Evolutionary conservation across 2,113 vertebrate genomes (phyloP).

Genomic region (Melierax canorus): DNA sequence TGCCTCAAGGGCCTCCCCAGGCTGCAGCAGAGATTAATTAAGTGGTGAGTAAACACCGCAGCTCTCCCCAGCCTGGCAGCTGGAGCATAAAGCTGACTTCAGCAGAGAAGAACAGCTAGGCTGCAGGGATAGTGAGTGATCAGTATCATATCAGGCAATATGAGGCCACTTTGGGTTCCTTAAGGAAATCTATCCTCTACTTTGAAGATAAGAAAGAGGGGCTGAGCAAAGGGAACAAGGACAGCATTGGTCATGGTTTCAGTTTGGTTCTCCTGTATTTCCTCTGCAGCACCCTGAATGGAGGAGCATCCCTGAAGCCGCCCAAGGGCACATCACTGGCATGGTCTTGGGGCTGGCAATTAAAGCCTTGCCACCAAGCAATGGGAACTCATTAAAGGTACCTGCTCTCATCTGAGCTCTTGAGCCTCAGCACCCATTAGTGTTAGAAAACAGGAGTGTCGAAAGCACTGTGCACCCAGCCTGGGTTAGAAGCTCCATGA

Average conservation of each 20-base stretch:
- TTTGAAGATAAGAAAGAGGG: not conserved
- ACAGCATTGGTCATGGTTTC: not conserved
- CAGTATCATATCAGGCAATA: not conserved
- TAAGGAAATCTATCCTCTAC: not conserved
- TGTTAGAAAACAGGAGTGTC: not conserved
- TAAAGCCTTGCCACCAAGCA: not conserved
- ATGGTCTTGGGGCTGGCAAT: not conserved
- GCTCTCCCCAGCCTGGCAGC: not conserved
- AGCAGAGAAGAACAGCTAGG: not conserved
- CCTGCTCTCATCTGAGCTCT: not conserved
- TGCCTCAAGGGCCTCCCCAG: not conserved
- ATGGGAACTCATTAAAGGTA: not conserved
- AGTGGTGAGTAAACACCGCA: not conserved
- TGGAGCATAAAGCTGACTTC: not conserved
- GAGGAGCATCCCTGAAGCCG: not conserved
- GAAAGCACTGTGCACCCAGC: not conserved
- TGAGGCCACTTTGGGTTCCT: not conserved
- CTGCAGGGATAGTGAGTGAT: not conserved
- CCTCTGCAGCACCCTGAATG: not conserved
- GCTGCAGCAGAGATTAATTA: not conserved
- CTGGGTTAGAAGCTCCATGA: not conserved
- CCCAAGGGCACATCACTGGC: not conserved
- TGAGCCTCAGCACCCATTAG: not conserved
- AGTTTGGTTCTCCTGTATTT: not conserved
- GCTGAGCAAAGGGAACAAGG: not conserved